Evolutionary conservation across 2,797 vertebrate species (phyloP).

Genomic region (Acipenser ruthenus): DNA sequence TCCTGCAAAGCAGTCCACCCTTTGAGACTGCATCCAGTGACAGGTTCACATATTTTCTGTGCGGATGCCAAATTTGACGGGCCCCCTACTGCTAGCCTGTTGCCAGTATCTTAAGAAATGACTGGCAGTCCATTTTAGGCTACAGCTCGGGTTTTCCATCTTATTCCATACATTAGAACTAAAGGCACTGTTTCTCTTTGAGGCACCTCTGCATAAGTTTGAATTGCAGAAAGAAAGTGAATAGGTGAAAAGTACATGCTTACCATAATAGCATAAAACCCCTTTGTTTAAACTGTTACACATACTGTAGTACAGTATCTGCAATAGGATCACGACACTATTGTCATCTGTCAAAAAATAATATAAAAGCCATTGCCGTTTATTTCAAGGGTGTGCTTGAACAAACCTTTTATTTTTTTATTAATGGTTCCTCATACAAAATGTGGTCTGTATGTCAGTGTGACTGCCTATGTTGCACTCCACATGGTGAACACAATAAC

Average conservation of each 20-base stretch:
- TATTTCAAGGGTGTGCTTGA: too few relatives aligned
- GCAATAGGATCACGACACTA: slow-evolving; percentile 4
- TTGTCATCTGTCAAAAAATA: not conserved
- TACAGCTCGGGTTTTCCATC: slow-evolving; percentile 1
- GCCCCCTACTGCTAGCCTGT: slow-evolving; percentile 66
- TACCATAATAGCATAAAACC: not conserved
- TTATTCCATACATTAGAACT: slow-evolving; percentile 17
- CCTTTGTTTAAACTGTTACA: not conserved
- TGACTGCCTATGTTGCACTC: too few relatives aligned
- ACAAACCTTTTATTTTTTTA: too few relatives aligned
- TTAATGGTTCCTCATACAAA: too few relatives aligned
- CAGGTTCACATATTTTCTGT: slow-evolving; percentile 71
- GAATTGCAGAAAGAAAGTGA: not conserved
- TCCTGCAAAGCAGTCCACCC: slow-evolving; percentile 77
- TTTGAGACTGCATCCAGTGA: slow-evolving; percentile 85
- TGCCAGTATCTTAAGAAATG: slow-evolving; percentile 60
- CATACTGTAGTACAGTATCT: slow-evolving; percentile 7
- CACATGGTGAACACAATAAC: too few relatives aligned
- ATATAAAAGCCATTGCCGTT: too few relatives aligned
- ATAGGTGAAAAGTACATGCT: not conserved
- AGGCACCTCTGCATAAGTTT: slow-evolving; percentile 2
- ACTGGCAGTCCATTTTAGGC: slow-evolving; percentile 35
- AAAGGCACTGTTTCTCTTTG: slow-evolving; percentile 19
- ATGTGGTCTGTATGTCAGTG: too few relatives aligned
- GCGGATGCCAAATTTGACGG: slow-evolving; percentile 67